Evolutionary conservation across 2,888 invertebrate genomes (phyloP), one percentile per base, ranked within the genome.

Genomic region (Melinopterus prodromus): DNA sequence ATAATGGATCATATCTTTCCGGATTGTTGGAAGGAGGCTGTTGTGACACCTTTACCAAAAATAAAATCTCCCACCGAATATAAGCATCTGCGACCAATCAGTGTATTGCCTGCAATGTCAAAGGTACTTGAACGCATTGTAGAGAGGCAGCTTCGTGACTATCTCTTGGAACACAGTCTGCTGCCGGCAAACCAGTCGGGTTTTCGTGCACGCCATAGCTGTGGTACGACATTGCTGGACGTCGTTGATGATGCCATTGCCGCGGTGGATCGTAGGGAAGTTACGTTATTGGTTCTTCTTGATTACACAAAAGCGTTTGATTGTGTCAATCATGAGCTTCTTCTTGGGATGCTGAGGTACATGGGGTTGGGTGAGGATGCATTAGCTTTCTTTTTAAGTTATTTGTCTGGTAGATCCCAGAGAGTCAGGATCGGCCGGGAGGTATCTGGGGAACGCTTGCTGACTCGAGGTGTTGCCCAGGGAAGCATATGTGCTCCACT

Each of bases 71-170:
- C 71, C 12, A 71, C 71, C 12, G 71, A 71, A 12, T 71, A 15
- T 71, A 16, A n/a, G 16, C 26, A 71, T 71, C 71, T 71, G 5
- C 71, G 71, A n/a, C n/a, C n/a, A n/a, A n/a, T n/a, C n/a, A n/a
- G n/a, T n/a, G n/a, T n/a, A n/a, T n/a, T n/a, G n/a, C n/a, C n/a
- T n/a, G n/a, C n/a, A n/a, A n/a, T n/a, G n/a, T n/a, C n/a, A n/a
- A n/a, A n/a, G n/a, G n/a, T n/a, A n/a, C n/a, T n/a, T n/a, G n/a
- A n/a, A n/a, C n/a, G n/a, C n/a, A n/a, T n/a, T n/a, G n/a, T n/a
- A n/a, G n/a, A n/a, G n/a, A n/a, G n/a, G n/a, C n/a, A n/a, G n/a
- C n/a, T n/a, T n/a, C n/a, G n/a, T n/a, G n/a, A n/a, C n/a, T n/a
- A n/a, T n/a, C n/a, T n/a, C n/a, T n/a, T n/a, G n/a, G n/a, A n/a